phyloP scores from a whole-genome alignment of 2,888 invertebrate genomes.

The Glaucopsyche alexis region DNA sequence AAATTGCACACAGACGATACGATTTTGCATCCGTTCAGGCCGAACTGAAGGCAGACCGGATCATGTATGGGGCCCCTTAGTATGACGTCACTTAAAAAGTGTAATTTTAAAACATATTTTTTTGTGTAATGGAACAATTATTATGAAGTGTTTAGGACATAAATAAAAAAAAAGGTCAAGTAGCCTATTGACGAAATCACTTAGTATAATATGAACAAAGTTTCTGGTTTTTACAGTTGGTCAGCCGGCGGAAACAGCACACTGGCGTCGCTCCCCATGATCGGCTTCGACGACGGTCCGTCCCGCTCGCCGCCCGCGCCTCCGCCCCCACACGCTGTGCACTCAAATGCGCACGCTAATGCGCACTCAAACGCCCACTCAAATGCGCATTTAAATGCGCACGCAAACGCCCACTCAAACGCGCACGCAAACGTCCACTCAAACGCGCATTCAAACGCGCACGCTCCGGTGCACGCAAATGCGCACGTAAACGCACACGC shows the following conservation, averaged over 20 bases:
- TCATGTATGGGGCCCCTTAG: too few relatives aligned
- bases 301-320: conserved; percentile 42
- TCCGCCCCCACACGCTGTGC: conserved; percentile 34
- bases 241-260: conserved; percentile 84
- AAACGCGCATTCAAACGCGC: conserved; percentile 29
- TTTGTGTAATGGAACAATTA: too few relatives aligned
- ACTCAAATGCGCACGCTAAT: conserved; percentile 31
- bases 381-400: conserved; percentile 34
- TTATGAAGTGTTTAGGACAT: too few relatives aligned
- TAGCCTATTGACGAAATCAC: too few relatives aligned
- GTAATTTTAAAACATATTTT: too few relatives aligned
- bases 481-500: conserved; percentile 9
- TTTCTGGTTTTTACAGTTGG: conserved; percentile 67
- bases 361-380: conserved; percentile 22
- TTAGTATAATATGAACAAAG: too few relatives aligned
- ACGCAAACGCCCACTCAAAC: conserved; percentile 35
- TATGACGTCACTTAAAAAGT: too few relatives aligned
- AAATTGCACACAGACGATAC: too few relatives aligned
- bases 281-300: conserved; percentile 80
- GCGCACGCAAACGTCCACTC: conserved; percentile 31
- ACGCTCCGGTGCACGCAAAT: conserved; percentile 13
- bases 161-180: too few relatives aligned
- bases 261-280: conserved; percentile 87
- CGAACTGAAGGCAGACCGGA: too few relatives aligned
- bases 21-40: too few relatives aligned